A percentile compares a stretch with the other conserved stretches of the same genome.
phyloP scores from a whole-genome alignment of 2,888 invertebrate genomes.

The Dicyrtoma fusca region DNA sequence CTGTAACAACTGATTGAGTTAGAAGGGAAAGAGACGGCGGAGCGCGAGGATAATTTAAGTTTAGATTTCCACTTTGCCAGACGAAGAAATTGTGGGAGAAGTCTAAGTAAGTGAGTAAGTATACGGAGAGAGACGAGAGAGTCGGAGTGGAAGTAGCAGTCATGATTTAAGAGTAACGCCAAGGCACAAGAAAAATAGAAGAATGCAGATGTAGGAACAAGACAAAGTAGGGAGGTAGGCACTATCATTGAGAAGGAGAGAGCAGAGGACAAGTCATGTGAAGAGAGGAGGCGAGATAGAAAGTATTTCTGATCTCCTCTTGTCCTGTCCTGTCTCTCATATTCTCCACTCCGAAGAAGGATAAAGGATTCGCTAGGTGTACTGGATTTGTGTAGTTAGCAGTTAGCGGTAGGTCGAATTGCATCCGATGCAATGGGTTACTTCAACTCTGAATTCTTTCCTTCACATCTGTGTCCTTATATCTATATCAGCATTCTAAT shows the following conservation, averaged over 20 bases:
- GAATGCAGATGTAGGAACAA: background rate
- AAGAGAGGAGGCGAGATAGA: background rate
- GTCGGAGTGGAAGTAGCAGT: background rate
- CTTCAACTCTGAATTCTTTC: background rate
- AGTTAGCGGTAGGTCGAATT: slow-evolving; percentile 29
- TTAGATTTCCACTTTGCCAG: background rate
- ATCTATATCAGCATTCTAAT: background rate
- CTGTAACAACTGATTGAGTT: background rate
- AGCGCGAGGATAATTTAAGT: background rate
- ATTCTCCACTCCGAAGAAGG: background rate
- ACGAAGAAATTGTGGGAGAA: background rate
- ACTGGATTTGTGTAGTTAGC: slow-evolving; percentile 19
- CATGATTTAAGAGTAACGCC: slow-evolving; percentile 11
- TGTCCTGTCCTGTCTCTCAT: too few species aligned
- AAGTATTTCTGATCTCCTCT: background rate
- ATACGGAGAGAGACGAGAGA: slow-evolving; percentile 6
- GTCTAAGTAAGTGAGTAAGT: too few species aligned
- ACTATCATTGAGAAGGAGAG: background rate
- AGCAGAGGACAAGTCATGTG: background rate
- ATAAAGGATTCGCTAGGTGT: slow-evolving; percentile 11
- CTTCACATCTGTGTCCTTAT: background rate
- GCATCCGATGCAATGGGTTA: background rate
- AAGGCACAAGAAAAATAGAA: background rate
- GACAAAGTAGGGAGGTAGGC: background rate
- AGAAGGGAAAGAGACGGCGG: background rate